A percentile compares a stretch with the other conserved stretches of the same genome.
Evolutionary conservation across 2,797 vertebrate species (phyloP).

Genomic region (Tachyglossus aculeatus): DNA sequence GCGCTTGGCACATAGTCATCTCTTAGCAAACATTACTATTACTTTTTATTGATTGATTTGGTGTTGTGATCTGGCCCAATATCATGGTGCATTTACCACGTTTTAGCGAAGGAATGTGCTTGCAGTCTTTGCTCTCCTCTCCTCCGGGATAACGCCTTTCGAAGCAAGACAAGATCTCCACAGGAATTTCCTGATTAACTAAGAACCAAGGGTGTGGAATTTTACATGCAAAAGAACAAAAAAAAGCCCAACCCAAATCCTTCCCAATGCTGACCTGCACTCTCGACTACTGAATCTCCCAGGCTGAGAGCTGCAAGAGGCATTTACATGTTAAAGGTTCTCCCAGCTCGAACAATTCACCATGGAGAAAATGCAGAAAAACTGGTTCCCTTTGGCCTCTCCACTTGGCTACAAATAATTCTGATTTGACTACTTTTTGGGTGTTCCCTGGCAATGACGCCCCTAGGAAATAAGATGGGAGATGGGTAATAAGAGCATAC

Average conservation of each 20-base stretch:
- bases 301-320: not conserved
- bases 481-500: too few species aligned
- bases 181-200: constrained; percentile 25
- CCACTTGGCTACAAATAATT: not conserved
- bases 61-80: too few species aligned
- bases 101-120: too few species aligned
- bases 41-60: too few species aligned
- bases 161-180: not conserved
- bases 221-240: not conserved
- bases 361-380: not conserved
- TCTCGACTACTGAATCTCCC: not conserved
- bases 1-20: too few species aligned
- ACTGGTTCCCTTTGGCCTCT: not conserved
- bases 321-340: not conserved
- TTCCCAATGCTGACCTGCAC: not conserved
- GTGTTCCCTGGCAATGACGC: too few species aligned
- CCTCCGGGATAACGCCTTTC: not conserved
- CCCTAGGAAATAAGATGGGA: too few species aligned
- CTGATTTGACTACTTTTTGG: not conserved
- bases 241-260: not conserved
- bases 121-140: not conserved
- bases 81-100: too few species aligned
- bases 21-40: too few species aligned
- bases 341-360: not conserved
- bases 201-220: constrained; percentile 6